A percentile compares a stretch with the other conserved stretches of the same genome.
These are phyloP conservation scores for Oncopodura yosiiana DNA, from an alignment of 1,140 invertebrate genomes.

Conservation along the genomic window DNA sequence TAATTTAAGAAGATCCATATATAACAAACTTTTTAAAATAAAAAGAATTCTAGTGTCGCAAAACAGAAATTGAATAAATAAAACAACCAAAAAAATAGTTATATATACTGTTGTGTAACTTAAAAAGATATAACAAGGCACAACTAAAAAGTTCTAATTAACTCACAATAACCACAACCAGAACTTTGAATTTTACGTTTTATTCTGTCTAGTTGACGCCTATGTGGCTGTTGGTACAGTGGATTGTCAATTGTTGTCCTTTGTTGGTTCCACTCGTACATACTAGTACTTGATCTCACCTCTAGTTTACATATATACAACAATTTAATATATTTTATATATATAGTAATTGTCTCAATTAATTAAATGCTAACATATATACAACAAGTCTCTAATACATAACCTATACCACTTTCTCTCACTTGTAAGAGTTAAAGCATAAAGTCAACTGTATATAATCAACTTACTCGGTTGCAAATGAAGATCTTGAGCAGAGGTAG, in stretches of 20 bases:
- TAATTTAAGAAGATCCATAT: too few relatives aligned
- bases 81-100: too few relatives aligned
- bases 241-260: conserved; percentile 23
- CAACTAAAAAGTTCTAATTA: too few relatives aligned
- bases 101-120: too few relatives aligned
- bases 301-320: conserved; percentile 4
- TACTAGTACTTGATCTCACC: conserved; percentile 18
- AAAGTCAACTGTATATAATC: neutral
- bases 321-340: neutral
- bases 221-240: neutral
- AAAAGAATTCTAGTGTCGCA: too few relatives aligned
- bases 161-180: too few relatives aligned
- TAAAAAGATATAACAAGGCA: too few relatives aligned
- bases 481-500: conserved; percentile 31
- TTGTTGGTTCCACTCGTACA: conserved; percentile 31
- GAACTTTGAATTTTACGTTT: conserved; percentile 13
- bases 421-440: neutral
- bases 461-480: conserved; percentile 18
- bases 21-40: too few relatives aligned
- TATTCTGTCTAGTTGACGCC: conserved; percentile 4
- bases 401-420: neutral
- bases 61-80: too few relatives aligned
- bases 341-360: neutral
- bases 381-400: neutral
- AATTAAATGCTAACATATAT: neutral